Evolutionary conservation across 2,888 invertebrate genomes (phyloP).

Genomic region (Agapostemon virescens): DNA sequence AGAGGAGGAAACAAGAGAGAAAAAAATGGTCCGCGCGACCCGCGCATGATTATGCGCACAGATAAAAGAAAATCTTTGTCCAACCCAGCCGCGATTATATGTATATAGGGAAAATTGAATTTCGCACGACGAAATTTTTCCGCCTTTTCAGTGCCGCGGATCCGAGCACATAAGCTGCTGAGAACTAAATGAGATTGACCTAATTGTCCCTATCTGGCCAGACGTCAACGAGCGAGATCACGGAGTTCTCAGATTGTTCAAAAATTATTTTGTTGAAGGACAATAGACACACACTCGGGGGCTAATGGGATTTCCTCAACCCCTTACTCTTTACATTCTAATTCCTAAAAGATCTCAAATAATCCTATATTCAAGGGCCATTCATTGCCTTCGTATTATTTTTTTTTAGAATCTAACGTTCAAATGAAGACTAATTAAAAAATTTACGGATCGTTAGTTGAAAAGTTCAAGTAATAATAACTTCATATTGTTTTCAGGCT

Average conservation of each 20-base stretch:
- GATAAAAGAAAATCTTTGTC: constrained; percentile 14
- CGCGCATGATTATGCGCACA: constrained; percentile 35
- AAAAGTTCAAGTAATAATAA: background rate
- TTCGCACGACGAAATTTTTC: constrained; percentile 13
- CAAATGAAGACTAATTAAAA: background rate
- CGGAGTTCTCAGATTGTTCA: background rate
- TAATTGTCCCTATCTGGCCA: background rate
- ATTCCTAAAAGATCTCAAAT: background rate
- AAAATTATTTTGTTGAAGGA: background rate
- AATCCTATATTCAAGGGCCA: background rate
- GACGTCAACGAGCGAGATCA: background rate
- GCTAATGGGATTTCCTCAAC: background rate
- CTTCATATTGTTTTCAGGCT: background rate
- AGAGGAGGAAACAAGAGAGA: background rate
- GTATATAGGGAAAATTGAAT: constrained; percentile 36
- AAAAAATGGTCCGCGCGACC: constrained; percentile 12
- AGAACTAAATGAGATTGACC: background rate
- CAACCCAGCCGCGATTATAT: background rate
- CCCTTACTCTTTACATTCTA: background rate
- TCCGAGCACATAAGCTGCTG: background rate
- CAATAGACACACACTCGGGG: background rate
- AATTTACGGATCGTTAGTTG: background rate
- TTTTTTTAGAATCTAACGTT: background rate
- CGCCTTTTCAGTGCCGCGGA: background rate
- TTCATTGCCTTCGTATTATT: background rate